Evolutionary conservation across 2,888 invertebrate genomes (phyloP), one percentile per base, ranked within the genome.

Genomic region (Agrypnus murinus): DNA sequence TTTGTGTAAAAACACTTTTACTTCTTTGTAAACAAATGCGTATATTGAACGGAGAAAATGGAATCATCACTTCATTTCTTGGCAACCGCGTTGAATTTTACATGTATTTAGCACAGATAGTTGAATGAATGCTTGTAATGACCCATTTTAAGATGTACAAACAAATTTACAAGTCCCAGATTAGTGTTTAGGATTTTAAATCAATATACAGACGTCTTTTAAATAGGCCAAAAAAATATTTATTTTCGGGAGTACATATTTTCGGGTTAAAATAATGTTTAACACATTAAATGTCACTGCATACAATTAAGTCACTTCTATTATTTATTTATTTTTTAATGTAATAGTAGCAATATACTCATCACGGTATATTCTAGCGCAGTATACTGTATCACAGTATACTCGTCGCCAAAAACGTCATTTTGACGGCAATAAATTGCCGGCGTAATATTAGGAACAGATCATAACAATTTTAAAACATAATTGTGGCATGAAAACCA

Each of bases 71-170:
- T 65, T 66, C 43, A 55, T 48, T 38, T 67, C 32, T 67, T 67
- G 67, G 67, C 67, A 66, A 38, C 36, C n/a, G 40, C 38, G 50
- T 3, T 25, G 3, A 34, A 17, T 15, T 57, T 55, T 60, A n/a
- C 46, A 67, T n/a, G 60, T 36, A 46, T 50, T 58, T 40, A 36
- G 53, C 31, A 25, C 59, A 53, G 34, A 59, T 53, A 60, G 15
- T 58, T 67, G 67, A 67, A 67, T 67, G 67, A 67, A 67, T 38
- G 40, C 57, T 60, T 53, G 15, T 67, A 34, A 67, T 67, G 58
- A 53, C 67, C 67, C 48, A 67, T 48, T 67, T 67, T 50, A 48
- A 65, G 8, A 25, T 15, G 15, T 58, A 58, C 38, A 57, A 58
- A 45, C 45, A 32, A 64, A 64, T 48, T 34, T 40, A 8, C 14